These are phyloP conservation scores for Bruchidius siliquastri DNA, from an alignment of 2,888 invertebrate species.

Conservation along the genomic window DNA sequence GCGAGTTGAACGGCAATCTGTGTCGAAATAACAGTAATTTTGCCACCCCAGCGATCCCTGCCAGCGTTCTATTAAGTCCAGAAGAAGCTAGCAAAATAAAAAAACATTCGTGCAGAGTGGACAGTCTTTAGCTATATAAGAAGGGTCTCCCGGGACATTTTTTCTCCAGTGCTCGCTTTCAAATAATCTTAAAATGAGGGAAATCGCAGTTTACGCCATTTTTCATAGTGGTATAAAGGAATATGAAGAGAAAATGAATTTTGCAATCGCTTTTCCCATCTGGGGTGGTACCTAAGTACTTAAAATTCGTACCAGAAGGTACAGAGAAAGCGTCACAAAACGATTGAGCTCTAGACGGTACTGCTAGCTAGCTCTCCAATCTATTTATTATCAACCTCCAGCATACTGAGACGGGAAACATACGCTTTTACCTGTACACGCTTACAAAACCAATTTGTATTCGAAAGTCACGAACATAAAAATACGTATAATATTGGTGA, in stretches of 20 bases:
- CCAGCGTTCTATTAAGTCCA: not conserved
- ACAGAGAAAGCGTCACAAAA: too few species aligned
- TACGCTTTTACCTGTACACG: not conserved
- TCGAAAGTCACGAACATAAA: not conserved
- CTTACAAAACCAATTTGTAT: not conserved
- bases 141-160: not conserved
- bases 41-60: not conserved
- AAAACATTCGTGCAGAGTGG: not conserved
- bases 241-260: too few species aligned
- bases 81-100: not conserved
- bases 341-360: too few species aligned
- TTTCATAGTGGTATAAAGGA: too few species aligned
- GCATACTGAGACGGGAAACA: too few species aligned
- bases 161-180: not conserved
- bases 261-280: too few species aligned
- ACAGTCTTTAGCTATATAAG: not conserved
- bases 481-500: not conserved
- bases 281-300: too few species aligned
- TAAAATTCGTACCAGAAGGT: too few species aligned
- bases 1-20: not conserved
- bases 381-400: too few species aligned
- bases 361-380: too few species aligned
- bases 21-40: not conserved
- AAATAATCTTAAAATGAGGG: too few species aligned
- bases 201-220: too few species aligned